Base-by-base conservation (phyloP, 1,140 invertebrate species). In the Eupristina koningsbergeri region DNA sequence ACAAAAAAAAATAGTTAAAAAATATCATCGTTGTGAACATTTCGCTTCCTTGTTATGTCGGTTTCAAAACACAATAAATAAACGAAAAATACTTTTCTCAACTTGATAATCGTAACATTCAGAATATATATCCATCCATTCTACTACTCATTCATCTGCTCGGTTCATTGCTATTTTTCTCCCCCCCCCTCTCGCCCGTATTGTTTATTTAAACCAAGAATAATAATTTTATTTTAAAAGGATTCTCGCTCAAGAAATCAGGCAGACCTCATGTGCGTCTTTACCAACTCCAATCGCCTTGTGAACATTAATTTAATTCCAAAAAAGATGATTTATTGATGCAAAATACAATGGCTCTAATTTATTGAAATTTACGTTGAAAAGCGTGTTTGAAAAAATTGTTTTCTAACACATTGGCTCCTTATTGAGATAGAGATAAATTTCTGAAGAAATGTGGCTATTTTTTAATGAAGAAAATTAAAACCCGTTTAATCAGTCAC, bases 1-100 rank as follows among this genome's bases (percentile, higher is more conserved):
- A 47, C n/a, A 80, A 71, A 71, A 39, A 19, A 69, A 80, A 45
- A 34, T n/a, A n/a, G n/a, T n/a, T n/a, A n/a, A n/a, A n/a, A n/a
- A n/a, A n/a, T n/a, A n/a, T n/a, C n/a, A 80, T 53, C 11, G 69
- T 22, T 39, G 63, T 67, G 50, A 47, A 29, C 29, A 13, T 69
- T 64, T 64, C 19, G 3, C 34, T n/a, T 34, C 31, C 17, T n/a
- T 2, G 36, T 34, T 67, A 34, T 36, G 3, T 75, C 29, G 29
- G n/a, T 53, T 76, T 58, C 22, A 53, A 50, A 76, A 77, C 3
- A 17, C n/a, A n/a, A 53, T 34, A 5, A 3, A 50, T 3, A 29
- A 53, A 1, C 29, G 11, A 39, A 63, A 45, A 29, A 6, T 50
- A 0, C 19, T 22, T 80, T 80, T 47, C 0, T 80, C 3, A 15